Conservation (phyloP, 2,113 vertebrate genomes). For the Meleagris gallopavo region DNA sequence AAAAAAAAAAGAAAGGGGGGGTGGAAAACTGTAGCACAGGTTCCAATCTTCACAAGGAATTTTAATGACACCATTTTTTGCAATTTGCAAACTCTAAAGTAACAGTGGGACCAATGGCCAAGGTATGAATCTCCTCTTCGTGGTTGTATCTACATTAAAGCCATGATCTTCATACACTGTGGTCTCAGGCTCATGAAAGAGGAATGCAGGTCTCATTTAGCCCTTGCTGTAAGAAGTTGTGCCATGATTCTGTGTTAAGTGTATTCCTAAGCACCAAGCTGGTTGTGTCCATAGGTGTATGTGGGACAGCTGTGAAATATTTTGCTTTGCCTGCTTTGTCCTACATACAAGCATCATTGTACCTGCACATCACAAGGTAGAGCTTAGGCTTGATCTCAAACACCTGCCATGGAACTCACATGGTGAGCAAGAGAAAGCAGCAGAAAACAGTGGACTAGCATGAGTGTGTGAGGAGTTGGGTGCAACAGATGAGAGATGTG, state of each 20-base stretch:
- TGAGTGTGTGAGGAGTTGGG: not conserved
- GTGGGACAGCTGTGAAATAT: not conserved
- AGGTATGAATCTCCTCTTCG: not conserved
- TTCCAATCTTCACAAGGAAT: not conserved
- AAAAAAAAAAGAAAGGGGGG: not conserved
- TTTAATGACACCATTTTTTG: not conserved
- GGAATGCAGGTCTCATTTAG: not conserved
- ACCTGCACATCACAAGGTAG: too few species aligned
- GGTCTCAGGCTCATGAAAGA: fast-evolving
- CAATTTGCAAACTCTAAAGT: not conserved
- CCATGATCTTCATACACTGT: not conserved
- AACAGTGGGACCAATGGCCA: not conserved
- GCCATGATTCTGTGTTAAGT: not conserved
- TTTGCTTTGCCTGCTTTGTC: not conserved
- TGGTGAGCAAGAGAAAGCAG: not conserved
- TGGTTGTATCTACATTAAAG: not conserved
- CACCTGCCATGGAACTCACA: too few species aligned
- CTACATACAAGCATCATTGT: not conserved
- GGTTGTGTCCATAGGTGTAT: not conserved
- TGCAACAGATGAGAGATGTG: fast-evolving
- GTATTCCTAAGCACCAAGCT: not conserved
- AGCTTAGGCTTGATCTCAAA: not conserved
- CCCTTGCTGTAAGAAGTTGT: not conserved
- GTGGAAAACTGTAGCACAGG: not conserved
- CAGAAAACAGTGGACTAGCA: fast-evolving